Conservation (phyloP, 2,888 invertebrate species). For the Philereme vetulata region DNA sequence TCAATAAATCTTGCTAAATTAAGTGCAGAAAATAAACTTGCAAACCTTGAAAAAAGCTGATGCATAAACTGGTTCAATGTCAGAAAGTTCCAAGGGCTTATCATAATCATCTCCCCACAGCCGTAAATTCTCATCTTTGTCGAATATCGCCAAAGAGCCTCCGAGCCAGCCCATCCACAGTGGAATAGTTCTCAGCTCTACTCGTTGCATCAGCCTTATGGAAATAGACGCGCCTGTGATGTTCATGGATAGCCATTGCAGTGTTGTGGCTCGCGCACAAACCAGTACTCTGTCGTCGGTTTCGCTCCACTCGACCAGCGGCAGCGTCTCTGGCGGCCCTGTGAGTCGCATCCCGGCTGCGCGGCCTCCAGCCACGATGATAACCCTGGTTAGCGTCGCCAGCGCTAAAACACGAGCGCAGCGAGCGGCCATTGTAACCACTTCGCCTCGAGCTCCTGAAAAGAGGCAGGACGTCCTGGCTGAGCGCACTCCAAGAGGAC, state of each 20-base stretch:
- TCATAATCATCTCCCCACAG: slow-evolving; percentile 95
- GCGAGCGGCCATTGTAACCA: slow-evolving; percentile 73
- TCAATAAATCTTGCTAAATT: not conserved
- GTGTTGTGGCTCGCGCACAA: slow-evolving; percentile 91
- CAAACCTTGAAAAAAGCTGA: slow-evolving; percentile 92
- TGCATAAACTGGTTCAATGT: slow-evolving; percentile 92
- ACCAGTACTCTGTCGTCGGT: slow-evolving; percentile 92
- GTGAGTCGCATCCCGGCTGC: slow-evolving; percentile 85
- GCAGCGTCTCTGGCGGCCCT: slow-evolving; percentile 90
- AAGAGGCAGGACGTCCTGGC: slow-evolving; percentile 97
- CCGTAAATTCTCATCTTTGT: slow-evolving; percentile 93
- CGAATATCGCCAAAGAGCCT: slow-evolving; percentile 93
- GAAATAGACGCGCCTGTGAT: slow-evolving; percentile 73
- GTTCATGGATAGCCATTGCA: slow-evolving; percentile 93
- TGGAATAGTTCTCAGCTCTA: slow-evolving; percentile 85
- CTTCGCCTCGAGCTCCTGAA: slow-evolving; percentile 98
- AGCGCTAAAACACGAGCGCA: slow-evolving; percentile 90
- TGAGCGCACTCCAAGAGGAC: slow-evolving; percentile 93
- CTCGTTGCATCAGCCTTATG: slow-evolving; percentile 87
- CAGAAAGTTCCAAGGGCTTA: slow-evolving; percentile 91
- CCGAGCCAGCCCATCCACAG: slow-evolving; percentile 89
- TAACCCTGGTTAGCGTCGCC: slow-evolving; percentile 95
- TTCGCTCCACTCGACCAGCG: slow-evolving; percentile 94
- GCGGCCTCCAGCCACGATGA: slow-evolving; percentile 74
- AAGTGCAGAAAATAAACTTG: slow-evolving; percentile 4